phyloP scores from a whole-genome alignment of 2,113 vertebrate genomes.

The Candoia aspera region DNA sequence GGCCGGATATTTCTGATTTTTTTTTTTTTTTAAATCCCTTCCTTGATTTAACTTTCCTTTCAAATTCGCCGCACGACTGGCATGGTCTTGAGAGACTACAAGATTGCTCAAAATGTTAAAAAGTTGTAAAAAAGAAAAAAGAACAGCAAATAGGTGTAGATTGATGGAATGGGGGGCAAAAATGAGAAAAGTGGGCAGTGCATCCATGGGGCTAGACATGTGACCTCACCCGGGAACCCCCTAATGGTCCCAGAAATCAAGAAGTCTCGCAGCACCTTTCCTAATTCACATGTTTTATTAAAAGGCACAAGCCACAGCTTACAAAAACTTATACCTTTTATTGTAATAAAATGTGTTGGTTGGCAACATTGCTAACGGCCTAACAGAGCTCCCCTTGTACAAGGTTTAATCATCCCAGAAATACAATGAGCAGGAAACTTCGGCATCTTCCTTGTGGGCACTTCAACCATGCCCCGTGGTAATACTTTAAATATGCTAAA shows the following conservation, averaged over 20 bases:
- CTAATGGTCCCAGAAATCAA: background rate
- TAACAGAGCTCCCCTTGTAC: background rate
- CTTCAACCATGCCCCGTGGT: background rate
- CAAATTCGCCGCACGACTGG: background rate
- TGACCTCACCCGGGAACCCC: background rate
- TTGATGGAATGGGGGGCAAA: background rate
- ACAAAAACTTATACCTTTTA: background rate
- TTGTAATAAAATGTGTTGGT: background rate
- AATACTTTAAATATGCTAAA: background rate
- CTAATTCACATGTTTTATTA: background rate
- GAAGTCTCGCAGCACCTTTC: background rate
- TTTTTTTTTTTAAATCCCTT: background rate
- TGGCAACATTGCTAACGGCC: background rate
- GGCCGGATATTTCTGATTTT: background rate
- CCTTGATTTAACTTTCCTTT: background rate
- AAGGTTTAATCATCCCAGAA: background rate
- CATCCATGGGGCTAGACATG: background rate
- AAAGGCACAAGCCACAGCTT: background rate
- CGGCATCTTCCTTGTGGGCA: background rate
- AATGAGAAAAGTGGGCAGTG: background rate
- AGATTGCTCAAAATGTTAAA: background rate
- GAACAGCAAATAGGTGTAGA: background rate
- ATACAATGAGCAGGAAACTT: background rate
- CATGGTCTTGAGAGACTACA: background rate
- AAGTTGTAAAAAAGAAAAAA: too few relatives aligned